These are phyloP conservation scores for Apodemus agrarius DNA, from an alignment of 2,797 vertebrate species.

Conservation along the genomic window DNA sequence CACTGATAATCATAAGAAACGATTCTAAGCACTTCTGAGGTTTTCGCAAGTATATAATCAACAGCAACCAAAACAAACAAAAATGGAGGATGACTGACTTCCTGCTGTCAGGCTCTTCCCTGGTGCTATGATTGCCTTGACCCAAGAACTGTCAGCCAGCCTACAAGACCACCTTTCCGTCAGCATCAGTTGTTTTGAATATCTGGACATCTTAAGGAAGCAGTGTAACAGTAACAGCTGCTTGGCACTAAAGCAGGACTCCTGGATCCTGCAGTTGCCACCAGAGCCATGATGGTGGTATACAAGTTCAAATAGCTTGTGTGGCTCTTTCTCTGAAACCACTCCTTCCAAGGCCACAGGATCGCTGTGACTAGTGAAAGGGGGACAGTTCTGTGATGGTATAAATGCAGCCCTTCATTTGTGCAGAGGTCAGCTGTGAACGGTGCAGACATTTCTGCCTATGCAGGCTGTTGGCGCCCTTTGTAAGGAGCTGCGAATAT, in stretches of 20 bases:
- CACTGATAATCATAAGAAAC: neutral
- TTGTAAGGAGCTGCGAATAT: neutral
- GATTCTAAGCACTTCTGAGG: neutral
- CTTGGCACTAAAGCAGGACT: neutral
- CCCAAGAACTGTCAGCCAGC: neutral
- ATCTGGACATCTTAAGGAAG: neutral
- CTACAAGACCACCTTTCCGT: neutral
- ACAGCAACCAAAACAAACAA: neutral
- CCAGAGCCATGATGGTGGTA: neutral
- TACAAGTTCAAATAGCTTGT: neutral
- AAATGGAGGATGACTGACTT: neutral
- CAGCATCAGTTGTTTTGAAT: neutral
- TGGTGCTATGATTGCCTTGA: neutral
- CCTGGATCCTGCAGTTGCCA: neutral
- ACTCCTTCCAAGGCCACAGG: neutral
- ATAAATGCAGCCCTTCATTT: neutral
- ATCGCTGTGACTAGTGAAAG: neutral
- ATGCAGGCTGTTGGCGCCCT: neutral
- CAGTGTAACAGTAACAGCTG: neutral
- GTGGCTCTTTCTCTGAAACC: neutral
- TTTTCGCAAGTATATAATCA: neutral
- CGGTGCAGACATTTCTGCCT: neutral
- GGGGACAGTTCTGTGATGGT: neutral
- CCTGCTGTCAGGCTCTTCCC: neutral
- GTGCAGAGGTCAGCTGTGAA: neutral